Percentiles rank a stretch among this genome's conserved stretches.
phyloP scores from a whole-genome alignment of 2,113 vertebrate species.

The Mirounga angustirostris region DNA sequence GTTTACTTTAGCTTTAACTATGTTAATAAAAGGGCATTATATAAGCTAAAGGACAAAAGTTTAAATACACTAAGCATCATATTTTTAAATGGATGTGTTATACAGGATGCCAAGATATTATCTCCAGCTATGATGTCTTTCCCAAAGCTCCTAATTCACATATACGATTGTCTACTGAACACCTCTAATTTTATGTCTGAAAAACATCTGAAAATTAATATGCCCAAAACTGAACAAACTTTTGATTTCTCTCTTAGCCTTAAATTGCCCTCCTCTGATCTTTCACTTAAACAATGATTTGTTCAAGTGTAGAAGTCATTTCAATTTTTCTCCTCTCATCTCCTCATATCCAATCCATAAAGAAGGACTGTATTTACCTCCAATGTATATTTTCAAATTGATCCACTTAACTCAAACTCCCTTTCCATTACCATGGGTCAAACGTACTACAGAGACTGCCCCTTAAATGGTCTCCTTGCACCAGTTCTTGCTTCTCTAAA shows the following conservation, averaged over 20 bases:
- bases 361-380: not conserved
- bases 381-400: not conserved
- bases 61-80: not conserved
- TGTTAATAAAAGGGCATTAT: not conserved
- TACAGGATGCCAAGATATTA: not conserved
- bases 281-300: not conserved
- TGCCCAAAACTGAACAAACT: not conserved
- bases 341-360: not conserved
- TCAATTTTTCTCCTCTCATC: not conserved
- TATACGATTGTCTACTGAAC: not conserved
- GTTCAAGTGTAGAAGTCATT: not conserved
- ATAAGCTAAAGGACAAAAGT: not conserved
- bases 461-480: not conserved
- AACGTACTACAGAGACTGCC: not conserved
- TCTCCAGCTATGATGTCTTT: not conserved
- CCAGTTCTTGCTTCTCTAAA: not conserved
- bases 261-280: not conserved
- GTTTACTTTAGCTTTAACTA: conserved; percentile 7
- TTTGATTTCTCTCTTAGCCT: not conserved
- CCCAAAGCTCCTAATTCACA: not conserved
- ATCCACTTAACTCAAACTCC: not conserved
- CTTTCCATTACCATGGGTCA: not conserved
- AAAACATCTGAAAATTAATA: conserved; percentile 13
- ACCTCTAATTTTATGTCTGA: not conserved
- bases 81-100: not conserved